Base-by-base conservation (phyloP, 2,888 invertebrate genomes). In the Ctena decussata region DNA sequence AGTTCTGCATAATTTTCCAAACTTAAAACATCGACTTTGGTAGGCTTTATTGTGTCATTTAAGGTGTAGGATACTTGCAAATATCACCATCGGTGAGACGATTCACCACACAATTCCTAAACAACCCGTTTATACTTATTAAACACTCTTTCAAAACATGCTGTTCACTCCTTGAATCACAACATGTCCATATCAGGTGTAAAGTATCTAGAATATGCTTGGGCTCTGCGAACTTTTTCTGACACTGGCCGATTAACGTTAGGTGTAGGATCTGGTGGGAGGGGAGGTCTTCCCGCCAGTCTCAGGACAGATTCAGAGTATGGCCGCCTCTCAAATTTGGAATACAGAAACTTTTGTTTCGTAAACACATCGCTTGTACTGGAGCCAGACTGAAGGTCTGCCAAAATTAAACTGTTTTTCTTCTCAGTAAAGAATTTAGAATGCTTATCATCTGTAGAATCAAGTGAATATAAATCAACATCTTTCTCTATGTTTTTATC, bases 291-390 rank as follows among this genome's bases (percentile, higher is more conserved):
- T 24, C 83, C 83, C 2, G 72, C 65, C 6, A 46, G 53, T 69
- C 85, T 57, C 24, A 83, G 39, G 41, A 83, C 71, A 0, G 85
- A 53, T 27, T 87, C 87, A 24, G 87, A 87, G 32, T 85, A 70
- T 0, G 87, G 87, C 35, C 87, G n/a, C n/a, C 84, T 65, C 32
- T 80, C 80, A 69, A 75, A 85, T 24, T 82, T 60, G 15, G 87
- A 87, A 35, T 85, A 85, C 53, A 87, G 27, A 18, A 87, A 72
- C 69, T 87, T 87, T 41, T 85, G 78, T 69, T 87, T 87, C 11
- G 87, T 87, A 21, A 39, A 49, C 8, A 60, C 1, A 32, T 49
- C 82, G 39, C 83, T 87, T 18, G 85, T 65, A 30, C 75, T 78
- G 6, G 82, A 37, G 6, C 84, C 79, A 30, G 57, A 70, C 18